Percentiles rank a stretch among this genome's conserved stretches.
Conservation (phyloP, 2,113 vertebrate species). For the Chaetops frenatus region DNA sequence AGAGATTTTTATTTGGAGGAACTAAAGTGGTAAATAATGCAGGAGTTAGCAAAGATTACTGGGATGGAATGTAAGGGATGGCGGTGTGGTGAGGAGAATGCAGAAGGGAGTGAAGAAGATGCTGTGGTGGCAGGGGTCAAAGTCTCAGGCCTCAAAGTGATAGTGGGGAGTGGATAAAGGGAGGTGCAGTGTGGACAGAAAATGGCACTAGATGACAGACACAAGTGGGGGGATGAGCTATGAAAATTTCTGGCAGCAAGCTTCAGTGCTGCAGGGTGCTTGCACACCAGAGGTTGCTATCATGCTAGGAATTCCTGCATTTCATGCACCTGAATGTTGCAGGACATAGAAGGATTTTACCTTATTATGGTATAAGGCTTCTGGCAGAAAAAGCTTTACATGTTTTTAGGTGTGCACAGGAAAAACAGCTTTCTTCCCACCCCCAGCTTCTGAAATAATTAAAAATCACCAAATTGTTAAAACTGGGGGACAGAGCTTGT, state of each 20-base stretch:
- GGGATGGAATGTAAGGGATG: background rate
- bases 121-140: background rate
- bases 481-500: background rate
- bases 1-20: background rate
- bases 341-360: background rate
- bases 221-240: accelerated
- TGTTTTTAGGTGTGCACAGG: background rate
- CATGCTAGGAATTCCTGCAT: background rate
- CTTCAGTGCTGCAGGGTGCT: background rate
- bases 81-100: background rate
- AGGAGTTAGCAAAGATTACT: background rate
- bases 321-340: background rate
- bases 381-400: background rate
- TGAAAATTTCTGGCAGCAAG: background rate
- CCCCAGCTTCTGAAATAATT: background rate
- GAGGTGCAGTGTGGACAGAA: background rate
- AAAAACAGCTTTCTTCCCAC: background rate
- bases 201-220: background rate
- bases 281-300: background rate
- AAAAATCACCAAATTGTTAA: background rate
- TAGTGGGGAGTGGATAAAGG: background rate
- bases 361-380: background rate
- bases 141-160: background rate
- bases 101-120: background rate
- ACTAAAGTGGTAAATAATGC: background rate